Base-by-base conservation (phyloP, 1,140 invertebrate species). In the Alviniconcha marisindica region DNA sequence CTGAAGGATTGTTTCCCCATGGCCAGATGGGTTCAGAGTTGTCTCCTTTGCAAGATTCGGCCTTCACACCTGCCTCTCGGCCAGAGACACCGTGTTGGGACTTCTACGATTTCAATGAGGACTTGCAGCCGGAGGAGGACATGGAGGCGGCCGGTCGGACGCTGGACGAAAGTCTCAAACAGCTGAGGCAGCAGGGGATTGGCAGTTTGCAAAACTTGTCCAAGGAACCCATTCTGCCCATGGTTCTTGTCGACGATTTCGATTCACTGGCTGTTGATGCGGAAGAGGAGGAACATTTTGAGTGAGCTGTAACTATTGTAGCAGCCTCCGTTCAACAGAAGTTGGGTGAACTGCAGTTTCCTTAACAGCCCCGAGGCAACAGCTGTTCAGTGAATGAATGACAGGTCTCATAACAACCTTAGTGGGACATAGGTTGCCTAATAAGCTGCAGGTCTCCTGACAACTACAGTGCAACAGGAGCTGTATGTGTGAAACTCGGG, bases 31-130 rank as follows among this genome's bases (percentile, higher is more conserved):
- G 4, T 12, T 42, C 44, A 18, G 24, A 76, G 10, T 71, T 71
- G 7, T 71, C 69, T 42, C 69, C 69, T 10, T 18, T 76, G 28
- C 73, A 76, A 24, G 73, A 76, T 54, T 82, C 51, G 15, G 14
- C 84, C 0, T 85, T 84, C 10, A 74, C 81, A 7, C 33, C 85
- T 36, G 79, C 77, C 15, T 89, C 90, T 76, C 73, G 89, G 48
- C 88, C 90, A 76, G 87, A 89, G 82, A 90, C 89, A 5, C 90
- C 89, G 48, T 86, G 88, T 0, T 90, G 89, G 89, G 89, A 90
- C 82, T 90, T 87, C 79, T 90, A 90, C 82, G 89, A 90, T 66
- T 88, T 89, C 54, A 79, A 82, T 54, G 76, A 82, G 18, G 83
- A 83, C 15, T 51, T 54, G 28, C 60, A 40, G 40, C 51, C 28